A percentile compares a stretch with the other conserved stretches of the same genome.
phyloP scores from a whole-genome alignment of 2,888 invertebrate genomes.

The Scrobipalpa costella region DNA sequence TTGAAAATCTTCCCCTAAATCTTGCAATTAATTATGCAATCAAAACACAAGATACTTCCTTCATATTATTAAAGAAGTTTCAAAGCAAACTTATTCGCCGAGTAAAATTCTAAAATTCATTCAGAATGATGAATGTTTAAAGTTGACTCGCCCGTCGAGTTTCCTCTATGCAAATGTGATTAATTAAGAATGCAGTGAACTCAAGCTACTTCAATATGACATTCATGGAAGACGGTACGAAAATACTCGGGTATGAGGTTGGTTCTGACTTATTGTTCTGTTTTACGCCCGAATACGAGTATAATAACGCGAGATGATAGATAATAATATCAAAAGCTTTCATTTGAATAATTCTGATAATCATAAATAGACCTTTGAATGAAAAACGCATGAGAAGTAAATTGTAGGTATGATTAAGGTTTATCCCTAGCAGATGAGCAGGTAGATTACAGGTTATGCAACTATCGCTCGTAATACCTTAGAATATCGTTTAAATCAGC shows the following conservation, averaged over 20 bases:
- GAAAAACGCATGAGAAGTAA: no score
- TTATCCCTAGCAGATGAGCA: no score
- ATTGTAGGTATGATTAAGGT: no score
- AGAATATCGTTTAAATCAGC: no score
- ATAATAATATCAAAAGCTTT: no score
- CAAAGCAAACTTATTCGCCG: not conserved
- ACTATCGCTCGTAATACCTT: no score
- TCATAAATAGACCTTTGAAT: no score
- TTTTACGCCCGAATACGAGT: not conserved
- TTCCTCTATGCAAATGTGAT: constrained; percentile 10
- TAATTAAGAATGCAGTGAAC: constrained; percentile 6
- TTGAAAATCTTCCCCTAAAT: no score
- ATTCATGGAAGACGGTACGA: not conserved
- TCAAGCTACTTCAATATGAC: not conserved
- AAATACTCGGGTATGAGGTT: not conserved
- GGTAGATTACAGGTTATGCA: no score
- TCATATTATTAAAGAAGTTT: not conserved
- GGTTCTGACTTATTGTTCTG: not conserved
- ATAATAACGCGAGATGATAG: no score
- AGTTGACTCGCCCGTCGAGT: constrained; percentile 2
- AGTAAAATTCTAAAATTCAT: not conserved
- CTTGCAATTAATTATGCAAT: not conserved
- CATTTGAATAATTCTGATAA: no score
- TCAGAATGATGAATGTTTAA: constrained; percentile 5
- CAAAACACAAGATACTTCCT: not conserved